Evolutionary conservation across 2,113 vertebrate genomes (phyloP), one percentile per base, ranked within the genome.

Genomic region (Semnopithecus entellus): DNA sequence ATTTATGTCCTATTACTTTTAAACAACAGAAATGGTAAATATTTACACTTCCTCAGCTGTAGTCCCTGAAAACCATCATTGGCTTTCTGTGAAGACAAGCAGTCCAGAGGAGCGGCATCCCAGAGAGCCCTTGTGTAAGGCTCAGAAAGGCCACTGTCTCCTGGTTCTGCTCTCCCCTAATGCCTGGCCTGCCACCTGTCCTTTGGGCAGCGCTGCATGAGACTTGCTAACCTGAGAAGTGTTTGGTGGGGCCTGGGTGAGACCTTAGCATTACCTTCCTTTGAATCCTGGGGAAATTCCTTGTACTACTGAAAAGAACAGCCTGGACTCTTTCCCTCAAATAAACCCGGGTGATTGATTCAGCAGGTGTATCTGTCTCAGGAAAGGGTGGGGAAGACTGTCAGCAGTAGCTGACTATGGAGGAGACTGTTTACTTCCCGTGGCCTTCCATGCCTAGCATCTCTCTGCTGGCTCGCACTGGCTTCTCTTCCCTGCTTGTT

Each of bases 311-410:
- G 45, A 70, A 90, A 48, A 79, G 97, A 97, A 97, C 96, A 97
- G 57, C n/a, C 88, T 92, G 97, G 94, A 91, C 96, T 95, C 80
- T 95, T 93, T 35, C 94, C 91, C 95, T 95, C 70, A 25, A 18
- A 93, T 82, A 79, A 94, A 90, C 79, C 88, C 32, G 0, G 57
- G 23, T 94, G 96, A 98, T 97, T 59, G 96, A 86, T 96, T 92
- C 93, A 23, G 90, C 98, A 98, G 98, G 97, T 97, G 96, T 32
- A 14, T n/a, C 11, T 30, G 8, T 22, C 82, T 95, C 96, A 93
- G 95, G 96, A 95, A 96, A 81, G 95, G 80, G 94, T 25, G 80
- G 84, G 66, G 95, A 35, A 13, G 20, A 30, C 40, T 0, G 6
- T 35, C 23, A 23, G 48, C 45, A 3, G 76, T 90, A 59, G 90